Base-by-base conservation (phyloP, 2,888 invertebrate species). In the Papilio gigon region DNA sequence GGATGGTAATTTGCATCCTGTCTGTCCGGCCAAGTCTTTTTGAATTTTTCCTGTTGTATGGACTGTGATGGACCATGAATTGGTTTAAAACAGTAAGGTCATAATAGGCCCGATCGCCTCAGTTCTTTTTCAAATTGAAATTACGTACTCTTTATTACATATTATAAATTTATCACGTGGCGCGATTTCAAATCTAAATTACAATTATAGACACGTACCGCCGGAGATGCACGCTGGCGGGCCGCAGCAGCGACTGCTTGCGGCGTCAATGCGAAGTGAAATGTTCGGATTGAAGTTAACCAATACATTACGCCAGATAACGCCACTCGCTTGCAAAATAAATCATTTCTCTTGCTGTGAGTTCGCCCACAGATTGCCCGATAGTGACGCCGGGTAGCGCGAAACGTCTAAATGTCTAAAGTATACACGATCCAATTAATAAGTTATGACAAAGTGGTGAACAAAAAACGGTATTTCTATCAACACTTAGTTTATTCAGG, bases 1-100 rank as follows among this genome's bases (percentile, higher is more conserved):
- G 53, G 17, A 30, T 56, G 53, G n/a, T 30, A 27, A 56, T 56
- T 56, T 30, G 53, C 30, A 56, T 56, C 53, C 8, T 30, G 53
- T n/a, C 30, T 17, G 30, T 12, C 14, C n/a, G 53, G 3, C 30
- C 4, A 53, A 30, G 50, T 8, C n/a, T 27, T 53, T 53, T 56
- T 56, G 14, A 9, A 9, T 56, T 30, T 30, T 56, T 56, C 17
- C 8, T 30, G 30, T 20, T 20, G 33, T 33, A 33, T 33, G 20
- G n/a, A 50, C 9, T 27, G 4, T 30, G 30, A 53, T 53, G 53
- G n/a, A 53, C 53, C n/a, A 53, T n/a, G 2, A 6, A 25, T 27
- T 27, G 4, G 4, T 27, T 25, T 27, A 47, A 53, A 53, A 14
- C 37, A 40, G n/a, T n/a, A 40, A n/a, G n/a, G 4, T 40, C n/a